phyloP scores from a whole-genome alignment of 2,113 vertebrate genomes.

The Chloropsis hardwickii region DNA sequence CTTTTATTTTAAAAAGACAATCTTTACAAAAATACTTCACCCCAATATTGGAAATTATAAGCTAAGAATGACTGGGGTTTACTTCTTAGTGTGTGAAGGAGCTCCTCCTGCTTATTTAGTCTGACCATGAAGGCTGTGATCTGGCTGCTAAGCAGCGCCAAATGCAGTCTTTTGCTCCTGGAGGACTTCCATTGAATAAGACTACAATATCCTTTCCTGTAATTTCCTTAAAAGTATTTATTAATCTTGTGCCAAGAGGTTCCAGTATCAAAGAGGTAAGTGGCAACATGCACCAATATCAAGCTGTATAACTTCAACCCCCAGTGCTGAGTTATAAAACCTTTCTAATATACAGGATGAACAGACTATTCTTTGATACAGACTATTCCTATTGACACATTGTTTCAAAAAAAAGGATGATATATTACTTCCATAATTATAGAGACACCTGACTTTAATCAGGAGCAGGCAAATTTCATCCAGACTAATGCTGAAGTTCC shows the following conservation, averaged over 20 bases:
- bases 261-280: not conserved
- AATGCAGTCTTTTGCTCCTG: not conserved
- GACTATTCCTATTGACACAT: not conserved
- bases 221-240: conserved; percentile 6
- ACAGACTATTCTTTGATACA: not conserved
- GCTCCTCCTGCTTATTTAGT: not conserved
- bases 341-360: not conserved
- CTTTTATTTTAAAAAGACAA: not conserved
- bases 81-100: not conserved
- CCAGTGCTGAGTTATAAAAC: not conserved
- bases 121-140: not conserved
- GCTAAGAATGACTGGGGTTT: not conserved
- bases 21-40: not conserved
- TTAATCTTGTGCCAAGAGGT: not conserved
- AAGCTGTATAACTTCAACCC: not conserved
- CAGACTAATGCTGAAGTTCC: conserved; percentile 1
- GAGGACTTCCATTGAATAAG: not conserved
- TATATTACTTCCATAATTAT: not conserved
- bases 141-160: not conserved
- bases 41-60: not conserved
- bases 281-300: not conserved
- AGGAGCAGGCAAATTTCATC: conserved; percentile 15
- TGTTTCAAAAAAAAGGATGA: not conserved
- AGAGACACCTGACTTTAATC: conserved; percentile 6
- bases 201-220: not conserved